phyloP scores from a whole-genome alignment of 2,888 invertebrate genomes.

The Congeria kusceri region DNA sequence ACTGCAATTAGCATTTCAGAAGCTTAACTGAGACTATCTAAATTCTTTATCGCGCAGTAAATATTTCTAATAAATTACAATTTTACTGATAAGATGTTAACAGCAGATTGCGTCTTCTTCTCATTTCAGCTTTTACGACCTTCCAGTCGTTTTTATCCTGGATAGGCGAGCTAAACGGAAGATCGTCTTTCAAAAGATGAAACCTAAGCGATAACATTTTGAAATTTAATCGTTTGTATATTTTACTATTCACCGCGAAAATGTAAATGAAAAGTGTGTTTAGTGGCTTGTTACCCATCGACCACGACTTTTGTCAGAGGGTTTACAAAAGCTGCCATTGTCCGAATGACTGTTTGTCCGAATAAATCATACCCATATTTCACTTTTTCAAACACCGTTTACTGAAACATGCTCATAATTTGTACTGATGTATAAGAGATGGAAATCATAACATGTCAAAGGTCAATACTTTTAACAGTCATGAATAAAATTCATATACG shows the following conservation, averaged over 20 bases:
- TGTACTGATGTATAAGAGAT: too few species aligned
- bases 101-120: conserved; percentile 28
- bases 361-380: too few species aligned
- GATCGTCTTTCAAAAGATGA: conserved; percentile 31
- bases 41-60: conserved; percentile 45
- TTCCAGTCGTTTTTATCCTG: conserved; percentile 16
- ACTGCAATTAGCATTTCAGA: conserved; percentile 53
- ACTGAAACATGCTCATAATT: too few species aligned
- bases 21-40: conserved; percentile 47
- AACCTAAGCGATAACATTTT: conserved; percentile 16
- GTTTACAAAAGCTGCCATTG: too few species aligned
- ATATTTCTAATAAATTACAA: conserved; percentile 59
- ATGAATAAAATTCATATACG: too few species aligned
- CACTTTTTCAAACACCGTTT: too few species aligned
- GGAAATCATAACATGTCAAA: too few species aligned
- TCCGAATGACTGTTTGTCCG: too few species aligned
- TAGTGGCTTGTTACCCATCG: too few species aligned
- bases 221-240: neutral
- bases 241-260: neutral
- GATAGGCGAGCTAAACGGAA: neutral
- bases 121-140: conserved; percentile 40
- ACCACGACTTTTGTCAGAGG: too few species aligned
- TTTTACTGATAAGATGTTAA: conserved; percentile 39
- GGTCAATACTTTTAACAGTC: too few species aligned
- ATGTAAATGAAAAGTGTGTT: neutral